These are phyloP conservation scores for Ascaphus truei DNA, from an alignment of 2,113 vertebrate genomes.

Conservation along the genomic window DNA sequence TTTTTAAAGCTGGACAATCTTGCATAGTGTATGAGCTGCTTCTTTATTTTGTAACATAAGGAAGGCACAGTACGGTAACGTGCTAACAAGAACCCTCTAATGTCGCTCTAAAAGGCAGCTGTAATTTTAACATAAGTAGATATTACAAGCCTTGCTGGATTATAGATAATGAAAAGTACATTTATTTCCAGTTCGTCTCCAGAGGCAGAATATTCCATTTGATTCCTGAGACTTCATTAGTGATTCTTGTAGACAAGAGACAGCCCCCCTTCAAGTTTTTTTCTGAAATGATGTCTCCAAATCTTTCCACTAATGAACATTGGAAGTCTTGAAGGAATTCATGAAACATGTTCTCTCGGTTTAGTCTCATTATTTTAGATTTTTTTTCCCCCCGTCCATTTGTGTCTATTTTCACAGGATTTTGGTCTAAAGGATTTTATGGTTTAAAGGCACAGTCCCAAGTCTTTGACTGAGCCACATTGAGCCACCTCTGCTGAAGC, in stretches of 20 bases:
- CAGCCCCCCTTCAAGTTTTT: slow-evolving; percentile 30
- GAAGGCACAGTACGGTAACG: slow-evolving; percentile 10
- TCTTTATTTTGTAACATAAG: slow-evolving; percentile 21
- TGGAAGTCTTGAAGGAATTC: slow-evolving; percentile 30
- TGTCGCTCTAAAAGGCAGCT: slow-evolving; percentile 25
- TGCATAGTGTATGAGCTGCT: slow-evolving; percentile 21
- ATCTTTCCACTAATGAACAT: slow-evolving; percentile 18
- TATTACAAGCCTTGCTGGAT: slow-evolving; percentile 23
- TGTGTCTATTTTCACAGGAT: not conserved
- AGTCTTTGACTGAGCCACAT: too few species aligned
- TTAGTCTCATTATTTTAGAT: slow-evolving; percentile 33
- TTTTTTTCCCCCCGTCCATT: not conserved
- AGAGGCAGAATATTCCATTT: slow-evolving; percentile 30
- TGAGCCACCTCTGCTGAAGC: too few species aligned
- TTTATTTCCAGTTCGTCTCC: slow-evolving; percentile 28
- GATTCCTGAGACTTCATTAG: slow-evolving; percentile 30
- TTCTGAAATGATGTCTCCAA: slow-evolving; percentile 39
- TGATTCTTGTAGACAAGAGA: slow-evolving; percentile 28
- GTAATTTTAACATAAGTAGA: slow-evolving; percentile 36
- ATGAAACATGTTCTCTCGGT: slow-evolving; percentile 6
- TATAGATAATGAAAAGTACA: slow-evolving; percentile 27
- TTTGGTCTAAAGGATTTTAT: not conserved
- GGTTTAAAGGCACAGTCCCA: not conserved
- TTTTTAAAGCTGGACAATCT: slow-evolving; percentile 19
- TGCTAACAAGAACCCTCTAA: slow-evolving; percentile 21